Conservation (phyloP, 2,113 vertebrate species). For the Rhegmatorhina hoffmannsi region DNA sequence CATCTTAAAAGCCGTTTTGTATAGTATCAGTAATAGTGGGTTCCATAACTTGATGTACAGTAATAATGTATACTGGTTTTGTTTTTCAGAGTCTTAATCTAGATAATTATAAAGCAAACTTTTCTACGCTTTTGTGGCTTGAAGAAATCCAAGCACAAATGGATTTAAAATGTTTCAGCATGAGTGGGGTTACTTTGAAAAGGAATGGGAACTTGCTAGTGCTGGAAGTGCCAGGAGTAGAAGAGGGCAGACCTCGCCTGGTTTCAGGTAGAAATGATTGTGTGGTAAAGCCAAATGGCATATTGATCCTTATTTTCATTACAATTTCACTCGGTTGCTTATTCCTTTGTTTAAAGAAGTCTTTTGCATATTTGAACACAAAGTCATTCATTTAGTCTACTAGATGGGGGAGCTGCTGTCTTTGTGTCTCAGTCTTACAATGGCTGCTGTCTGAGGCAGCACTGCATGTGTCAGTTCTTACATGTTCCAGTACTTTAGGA, state of each 20-base stretch:
- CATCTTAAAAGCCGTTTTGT: not conserved
- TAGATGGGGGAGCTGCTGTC: not conserved
- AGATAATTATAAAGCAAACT: slow-evolving; percentile 79
- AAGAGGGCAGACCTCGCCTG: slow-evolving; percentile 85
- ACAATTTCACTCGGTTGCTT: not conserved
- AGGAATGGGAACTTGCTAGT: slow-evolving; percentile 79
- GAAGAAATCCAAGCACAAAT: slow-evolving; percentile 87
- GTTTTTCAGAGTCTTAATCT: slow-evolving; percentile 78
- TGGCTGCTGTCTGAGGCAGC: not conserved
- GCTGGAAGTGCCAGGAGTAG: slow-evolving; percentile 86
- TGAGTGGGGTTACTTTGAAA: slow-evolving; percentile 82
- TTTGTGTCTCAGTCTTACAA: not conserved
- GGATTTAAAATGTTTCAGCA: slow-evolving; percentile 82
- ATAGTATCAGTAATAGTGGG: not conserved
- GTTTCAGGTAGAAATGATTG: slow-evolving; percentile 70
- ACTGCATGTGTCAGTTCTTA: not conserved
- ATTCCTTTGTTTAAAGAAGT: not conserved
- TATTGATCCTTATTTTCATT: not conserved
- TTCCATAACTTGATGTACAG: not conserved
- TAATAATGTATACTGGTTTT: not conserved
- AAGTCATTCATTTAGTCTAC: not conserved
- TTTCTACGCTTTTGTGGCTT: slow-evolving; percentile 90
- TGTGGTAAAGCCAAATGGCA: not conserved
- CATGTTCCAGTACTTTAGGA: not conserved
- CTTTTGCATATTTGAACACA: not conserved